Evolutionary conservation across 2,797 vertebrate genomes (phyloP), one percentile per base, ranked within the genome.

Genomic region (Heterohyrax brucei): DNA sequence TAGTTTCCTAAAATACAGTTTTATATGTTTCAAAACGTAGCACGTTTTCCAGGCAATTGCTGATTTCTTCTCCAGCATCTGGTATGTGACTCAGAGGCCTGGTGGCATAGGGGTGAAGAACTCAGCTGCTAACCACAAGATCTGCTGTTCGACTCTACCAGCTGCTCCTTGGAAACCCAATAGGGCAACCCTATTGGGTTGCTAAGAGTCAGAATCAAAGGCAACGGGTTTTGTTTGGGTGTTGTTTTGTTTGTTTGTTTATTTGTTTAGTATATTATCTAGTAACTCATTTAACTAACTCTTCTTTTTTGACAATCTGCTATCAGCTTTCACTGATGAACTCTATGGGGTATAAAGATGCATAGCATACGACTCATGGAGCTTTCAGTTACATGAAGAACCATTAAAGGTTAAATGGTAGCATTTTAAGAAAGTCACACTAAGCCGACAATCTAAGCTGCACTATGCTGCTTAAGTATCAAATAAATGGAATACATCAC

Each of bases 1-100:
- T 87, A 19, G 78, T 86, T 84, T 86, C 76, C 30, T 39, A 87
- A 92, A 95, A 66, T 44, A 56, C 5, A 39, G 21, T 70, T 64
- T 66, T 75, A 86, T 46, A 50, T 81, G 64, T 93, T 75, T 89
- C n/a, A 95, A 84, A 75, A 94, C 21, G 16, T 77, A 84, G 70
- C 18, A 84, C 24, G 39, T 50, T 96, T 93, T 93, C 39, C 19
- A 62, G 66, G 64, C 50, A 46, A 3, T n/a, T 72, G 14, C 28
- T 18, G 73, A 8, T 1, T 1, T 30, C 22, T 79, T 89, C 87
- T 53, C 59, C 13, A 64, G 59, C 56, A 76, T 7, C 82, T 62
- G 22, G 73, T 73, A 21, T 10, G 7, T 61, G 19, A 61, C 19
- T 5, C 6, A 21, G 59, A 21, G 19, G 18, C 16, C 59, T 61